Base-by-base conservation (phyloP, 2,113 vertebrate species). In the Pipa parva region DNA sequence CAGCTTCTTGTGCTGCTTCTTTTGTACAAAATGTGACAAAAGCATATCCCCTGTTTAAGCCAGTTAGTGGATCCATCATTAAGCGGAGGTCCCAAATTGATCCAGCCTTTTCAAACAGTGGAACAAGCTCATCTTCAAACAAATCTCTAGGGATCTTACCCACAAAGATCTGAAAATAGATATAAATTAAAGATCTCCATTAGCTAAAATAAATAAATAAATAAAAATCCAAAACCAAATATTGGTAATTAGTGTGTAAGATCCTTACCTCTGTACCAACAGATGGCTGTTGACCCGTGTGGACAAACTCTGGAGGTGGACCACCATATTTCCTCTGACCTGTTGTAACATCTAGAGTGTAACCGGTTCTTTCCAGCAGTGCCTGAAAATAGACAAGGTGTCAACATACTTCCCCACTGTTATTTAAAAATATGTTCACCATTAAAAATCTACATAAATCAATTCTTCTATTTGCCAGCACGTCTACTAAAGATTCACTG, bases 1-100 rank as follows among this genome's bases (percentile, higher is more conserved):
- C 96, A 39, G 96, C 96, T 83, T 97, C 97, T 81, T 97, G 94
- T 37, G 97, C 95, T 22, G 94, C 92, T 54, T 99, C 95, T 86
- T 99, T 99, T 76, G 88, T 93, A 89, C 97, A 99, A 89, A 97
- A 99, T 4, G 97, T 99, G 84, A 99, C 91, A 80, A 99, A 99
- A 79, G 97, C 97, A 73, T 99, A 99, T 76, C 97, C 97, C 74
- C 97, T 81, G 80, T 99, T 99, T 72, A 99, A 87, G 71, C 97
- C 95, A 29, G 93, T 98, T 21, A 99, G 88, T 1, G 96, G 96
- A 83, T 99, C 96, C 96, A 99, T 99, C 97, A 99, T 99, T 68
- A 99, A 86, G 67, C 97, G 83, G 10, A 99, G 88, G 86, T 99
- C 96, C 97, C 97, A 99, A 80, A 99, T 98, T 33, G 91, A 86